Evolutionary conservation across 2,113 vertebrate genomes (phyloP), one percentile per base, ranked within the genome.

Genomic region (Cichladusa arquata): DNA sequence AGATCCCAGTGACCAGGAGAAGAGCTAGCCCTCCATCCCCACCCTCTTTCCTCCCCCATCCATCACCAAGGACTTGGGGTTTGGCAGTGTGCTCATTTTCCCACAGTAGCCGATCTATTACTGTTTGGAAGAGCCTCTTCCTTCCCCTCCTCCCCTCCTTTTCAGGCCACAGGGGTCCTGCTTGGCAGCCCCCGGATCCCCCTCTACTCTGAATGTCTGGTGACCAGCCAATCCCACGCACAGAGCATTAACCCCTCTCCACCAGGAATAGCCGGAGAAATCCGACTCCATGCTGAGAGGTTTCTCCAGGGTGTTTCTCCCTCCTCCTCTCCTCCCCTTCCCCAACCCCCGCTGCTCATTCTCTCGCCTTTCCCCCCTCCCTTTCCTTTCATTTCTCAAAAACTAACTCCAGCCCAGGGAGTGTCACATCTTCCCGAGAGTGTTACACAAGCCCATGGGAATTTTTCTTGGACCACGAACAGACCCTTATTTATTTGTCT

Each of bases 101-200:
- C 95, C 96, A 97, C 96, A 97, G 96, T 97, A 97, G 97, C 95
- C 7, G 1, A 95, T 92, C 90, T 95, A 92, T 97, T 95, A 88
- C 93, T 90, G 76, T 73, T 95, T 90, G 88, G 95, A 96, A 97
- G 50, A 91, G 82, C 44, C 45, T 88, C 82, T 85, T 86, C 95
- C 91, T 89, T 79, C 92, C 90, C 87, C 93, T 92, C 87, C 92
- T 90, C 85, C 89, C 61, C 81, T 74, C 56, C 85, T 95, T 97
- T 95, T 94, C 94, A 95, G 95, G 91, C 93, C 95, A 95, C 96
- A 97, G 96, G 96, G 95, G 96, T 97, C 96, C 96, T 4, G 1
- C 92, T 87, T 97, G 96, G 95, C 96, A 96, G 95, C 73, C 88
- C 83, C 77, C 4, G 0, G 67, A 86, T 97, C 93, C 88, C 92